A percentile compares a stretch with the other conserved stretches of the same genome.
Conservation (phyloP, 2,888 invertebrate genomes). For the Portevinia maculata region DNA sequence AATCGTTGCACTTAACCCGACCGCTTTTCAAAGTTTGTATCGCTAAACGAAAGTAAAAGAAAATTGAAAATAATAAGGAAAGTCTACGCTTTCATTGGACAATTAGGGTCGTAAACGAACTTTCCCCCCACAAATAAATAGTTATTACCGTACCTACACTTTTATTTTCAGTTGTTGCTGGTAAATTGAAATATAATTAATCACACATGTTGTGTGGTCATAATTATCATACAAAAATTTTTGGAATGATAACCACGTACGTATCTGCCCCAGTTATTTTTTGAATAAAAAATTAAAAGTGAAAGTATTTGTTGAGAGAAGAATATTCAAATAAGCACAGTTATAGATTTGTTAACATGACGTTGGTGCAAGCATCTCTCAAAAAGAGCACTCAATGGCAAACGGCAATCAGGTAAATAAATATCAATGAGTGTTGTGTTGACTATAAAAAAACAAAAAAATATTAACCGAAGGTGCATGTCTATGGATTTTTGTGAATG, state of each 20-base stretch:
- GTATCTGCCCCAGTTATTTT: neutral
- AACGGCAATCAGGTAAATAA: too few species aligned
- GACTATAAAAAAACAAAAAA: too few species aligned
- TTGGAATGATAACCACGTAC: neutral
- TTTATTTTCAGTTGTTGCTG: slow-evolving; percentile 13
- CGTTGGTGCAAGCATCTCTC: too few species aligned
- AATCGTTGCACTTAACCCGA: slow-evolving; percentile 19
- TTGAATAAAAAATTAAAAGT: neutral
- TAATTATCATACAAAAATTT: neutral
- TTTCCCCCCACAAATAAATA: slow-evolving; percentile 42
- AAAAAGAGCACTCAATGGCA: too few species aligned
- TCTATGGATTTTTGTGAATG: too few species aligned
- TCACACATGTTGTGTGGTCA: neutral
- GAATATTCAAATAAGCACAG: neutral
- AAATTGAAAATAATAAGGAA: slow-evolving; percentile 41
- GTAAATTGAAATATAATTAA: slow-evolving; percentile 3
- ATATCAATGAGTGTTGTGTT: too few species aligned
- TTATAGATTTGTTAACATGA: too few species aligned
- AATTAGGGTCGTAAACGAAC: slow-evolving; percentile 63
- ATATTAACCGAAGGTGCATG: too few species aligned
- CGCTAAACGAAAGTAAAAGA: slow-evolving; percentile 51
- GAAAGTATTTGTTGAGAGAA: neutral
- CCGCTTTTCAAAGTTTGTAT: slow-evolving; percentile 20
- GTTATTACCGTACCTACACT: slow-evolving; percentile 11
- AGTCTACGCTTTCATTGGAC: slow-evolving; percentile 59